These are phyloP conservation scores for Bucorvus abyssinicus DNA, from an alignment of 2,797 vertebrate species.

Conservation along the genomic window DNA sequence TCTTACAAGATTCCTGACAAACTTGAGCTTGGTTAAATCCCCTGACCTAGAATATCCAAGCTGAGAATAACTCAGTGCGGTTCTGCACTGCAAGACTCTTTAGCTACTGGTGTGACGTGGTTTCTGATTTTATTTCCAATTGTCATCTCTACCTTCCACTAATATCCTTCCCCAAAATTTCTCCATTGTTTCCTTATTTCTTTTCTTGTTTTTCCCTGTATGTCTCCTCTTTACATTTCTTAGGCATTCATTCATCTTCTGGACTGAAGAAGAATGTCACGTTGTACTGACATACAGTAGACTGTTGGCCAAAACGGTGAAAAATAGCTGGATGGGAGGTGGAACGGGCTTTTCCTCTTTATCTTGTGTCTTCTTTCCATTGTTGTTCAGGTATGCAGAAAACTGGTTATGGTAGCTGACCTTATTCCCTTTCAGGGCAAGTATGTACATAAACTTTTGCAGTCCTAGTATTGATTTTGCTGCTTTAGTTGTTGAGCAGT, in stretches of 20 bases:
- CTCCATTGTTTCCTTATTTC: neutral
- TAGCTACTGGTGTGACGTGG: accelerated
- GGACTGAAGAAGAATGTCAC: neutral
- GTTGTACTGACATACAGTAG: too few relatives aligned
- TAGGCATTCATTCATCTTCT: neutral
- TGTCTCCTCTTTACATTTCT: neutral
- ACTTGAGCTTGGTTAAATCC: neutral
- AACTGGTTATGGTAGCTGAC: neutral
- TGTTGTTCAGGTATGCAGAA: neutral
- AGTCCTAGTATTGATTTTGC: neutral
- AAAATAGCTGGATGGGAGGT: neutral
- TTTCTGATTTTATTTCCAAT: neutral
- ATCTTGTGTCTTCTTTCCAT: neutral
- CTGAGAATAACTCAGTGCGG: neutral
- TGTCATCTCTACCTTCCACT: neutral
- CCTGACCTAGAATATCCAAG: neutral
- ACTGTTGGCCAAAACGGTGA: neutral
- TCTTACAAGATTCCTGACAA: neutral
- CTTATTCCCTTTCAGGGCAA: neutral
- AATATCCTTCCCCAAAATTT: neutral
- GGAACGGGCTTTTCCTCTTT: neutral
- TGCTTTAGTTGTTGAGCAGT: neutral
- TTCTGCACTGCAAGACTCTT: neutral
- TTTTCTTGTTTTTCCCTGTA: neutral
- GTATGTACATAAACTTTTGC: neutral